These are phyloP conservation scores for Equus przewalskii DNA, from an alignment of 2,113 vertebrate species.

Conservation along the genomic window DNA sequence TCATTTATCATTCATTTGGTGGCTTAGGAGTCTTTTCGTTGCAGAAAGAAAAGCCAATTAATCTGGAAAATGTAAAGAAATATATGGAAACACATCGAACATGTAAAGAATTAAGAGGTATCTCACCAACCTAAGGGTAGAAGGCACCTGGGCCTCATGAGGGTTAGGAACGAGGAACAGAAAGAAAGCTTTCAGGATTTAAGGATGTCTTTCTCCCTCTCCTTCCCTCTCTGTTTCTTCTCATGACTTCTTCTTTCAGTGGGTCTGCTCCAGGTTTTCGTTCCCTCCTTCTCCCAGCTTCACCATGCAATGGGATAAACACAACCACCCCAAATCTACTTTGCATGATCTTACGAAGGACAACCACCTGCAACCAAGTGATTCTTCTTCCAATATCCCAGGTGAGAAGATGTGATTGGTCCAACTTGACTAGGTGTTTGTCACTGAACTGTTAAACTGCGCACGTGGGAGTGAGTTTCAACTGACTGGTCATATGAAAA, in stretches of 20 bases:
- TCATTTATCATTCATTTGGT: background rate
- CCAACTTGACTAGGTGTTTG: background rate
- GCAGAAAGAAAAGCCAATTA: background rate
- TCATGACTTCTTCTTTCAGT: background rate
- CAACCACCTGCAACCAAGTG: background rate
- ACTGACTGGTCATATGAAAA: background rate
- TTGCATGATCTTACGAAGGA: background rate
- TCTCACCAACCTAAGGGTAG: background rate
- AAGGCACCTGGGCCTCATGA: background rate
- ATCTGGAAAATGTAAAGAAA: background rate
- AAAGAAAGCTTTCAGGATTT: background rate
- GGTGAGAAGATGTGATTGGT: background rate
- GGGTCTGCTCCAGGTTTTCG: background rate
- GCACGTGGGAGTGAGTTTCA: background rate
- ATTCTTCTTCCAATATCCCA: background rate
- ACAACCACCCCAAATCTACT: background rate
- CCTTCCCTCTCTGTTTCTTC: background rate
- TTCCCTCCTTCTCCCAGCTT: conserved; percentile 19
- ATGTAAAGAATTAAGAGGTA: background rate
- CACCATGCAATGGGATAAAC: background rate
- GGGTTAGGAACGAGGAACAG: background rate
- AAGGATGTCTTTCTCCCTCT: background rate
- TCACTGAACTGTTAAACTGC: background rate
- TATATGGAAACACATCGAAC: background rate
- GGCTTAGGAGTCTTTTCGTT: background rate